These are phyloP conservation scores for Meiosimyza platycephala DNA, from an alignment of 2,888 invertebrate species.

Conservation along the genomic window DNA sequence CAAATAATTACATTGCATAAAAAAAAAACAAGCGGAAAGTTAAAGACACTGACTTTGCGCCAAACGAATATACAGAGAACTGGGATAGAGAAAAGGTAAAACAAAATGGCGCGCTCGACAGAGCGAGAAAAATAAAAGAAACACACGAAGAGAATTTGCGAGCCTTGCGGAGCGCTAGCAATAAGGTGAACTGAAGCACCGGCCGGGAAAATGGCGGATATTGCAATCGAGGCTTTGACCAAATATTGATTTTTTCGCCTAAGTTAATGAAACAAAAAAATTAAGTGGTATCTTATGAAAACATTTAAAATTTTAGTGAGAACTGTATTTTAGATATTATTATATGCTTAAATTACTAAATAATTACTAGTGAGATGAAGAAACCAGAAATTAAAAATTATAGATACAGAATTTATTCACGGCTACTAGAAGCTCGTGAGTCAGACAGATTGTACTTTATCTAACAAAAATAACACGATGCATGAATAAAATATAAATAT, in stretches of 20 bases:
- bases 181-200: conserved; percentile 22
- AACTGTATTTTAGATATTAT: conserved; percentile 6
- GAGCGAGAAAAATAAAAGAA: conserved; percentile 31
- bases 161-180: conserved; percentile 16
- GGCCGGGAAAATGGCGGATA: conserved; percentile 34
- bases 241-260: too few relatives aligned
- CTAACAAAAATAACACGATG: too few relatives aligned
- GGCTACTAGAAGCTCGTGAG: neutral
- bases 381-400: neutral
- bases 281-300: neutral
- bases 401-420: neutral
- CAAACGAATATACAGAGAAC: conserved; percentile 14
- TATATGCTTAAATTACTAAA: neutral
- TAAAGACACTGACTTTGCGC: neutral
- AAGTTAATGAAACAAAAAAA: neutral
- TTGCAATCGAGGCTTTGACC: too few relatives aligned
- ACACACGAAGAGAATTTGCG: conserved; percentile 11
- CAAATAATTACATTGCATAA: neutral
- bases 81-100: conserved; percentile 20
- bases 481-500: neutral
- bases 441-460: neutral
- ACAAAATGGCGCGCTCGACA: conserved; percentile 50
- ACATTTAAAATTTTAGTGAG: neutral
- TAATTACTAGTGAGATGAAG: neutral
- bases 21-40: neutral